phyloP scores from a whole-genome alignment of 2,113 vertebrate species.

The Peromyscus leucopus region DNA sequence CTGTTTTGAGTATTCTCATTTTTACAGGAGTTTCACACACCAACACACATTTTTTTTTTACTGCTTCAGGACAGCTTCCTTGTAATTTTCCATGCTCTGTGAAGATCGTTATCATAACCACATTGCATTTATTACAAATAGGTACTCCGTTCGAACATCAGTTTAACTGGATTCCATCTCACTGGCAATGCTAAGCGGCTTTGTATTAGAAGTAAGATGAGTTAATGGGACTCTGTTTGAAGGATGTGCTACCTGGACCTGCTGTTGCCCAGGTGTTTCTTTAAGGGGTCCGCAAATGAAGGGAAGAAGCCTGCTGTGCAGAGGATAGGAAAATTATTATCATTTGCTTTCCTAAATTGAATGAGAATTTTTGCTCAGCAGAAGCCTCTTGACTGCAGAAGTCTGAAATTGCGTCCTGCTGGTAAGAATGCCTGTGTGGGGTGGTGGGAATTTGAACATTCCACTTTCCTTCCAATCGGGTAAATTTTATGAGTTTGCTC shows the following conservation, averaged over 20 bases:
- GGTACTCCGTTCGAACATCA: constrained; percentile 80
- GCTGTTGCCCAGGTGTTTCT: constrained; percentile 82
- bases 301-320: constrained; percentile 85
- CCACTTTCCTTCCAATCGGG: constrained; percentile 76
- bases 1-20: constrained; percentile 68
- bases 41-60: constrained; percentile 65
- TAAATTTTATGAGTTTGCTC: constrained; percentile 66
- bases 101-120: constrained; percentile 83
- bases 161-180: constrained; percentile 83
- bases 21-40: constrained; percentile 49
- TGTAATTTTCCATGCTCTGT: constrained; percentile 78
- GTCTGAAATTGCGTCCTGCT: constrained; percentile 87
- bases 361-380: constrained; percentile 87
- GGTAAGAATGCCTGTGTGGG: constrained; percentile 82
- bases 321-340: constrained; percentile 88
- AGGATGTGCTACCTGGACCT: constrained; percentile 78
- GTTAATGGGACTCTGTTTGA: constrained; percentile 79
- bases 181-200: constrained; percentile 81
- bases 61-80: constrained; percentile 71
- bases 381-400: constrained; percentile 87
- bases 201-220: constrained; percentile 83
- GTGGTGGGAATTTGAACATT: constrained; percentile 62
- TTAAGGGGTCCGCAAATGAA: constrained; percentile 81
- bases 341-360: constrained; percentile 88
- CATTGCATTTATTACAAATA: constrained; percentile 83